A percentile compares a stretch with the other conserved stretches of the same genome.
These are phyloP conservation scores for Megalopta genalis DNA, from an alignment of 1,140 invertebrate genomes.

Conservation along the genomic window DNA sequence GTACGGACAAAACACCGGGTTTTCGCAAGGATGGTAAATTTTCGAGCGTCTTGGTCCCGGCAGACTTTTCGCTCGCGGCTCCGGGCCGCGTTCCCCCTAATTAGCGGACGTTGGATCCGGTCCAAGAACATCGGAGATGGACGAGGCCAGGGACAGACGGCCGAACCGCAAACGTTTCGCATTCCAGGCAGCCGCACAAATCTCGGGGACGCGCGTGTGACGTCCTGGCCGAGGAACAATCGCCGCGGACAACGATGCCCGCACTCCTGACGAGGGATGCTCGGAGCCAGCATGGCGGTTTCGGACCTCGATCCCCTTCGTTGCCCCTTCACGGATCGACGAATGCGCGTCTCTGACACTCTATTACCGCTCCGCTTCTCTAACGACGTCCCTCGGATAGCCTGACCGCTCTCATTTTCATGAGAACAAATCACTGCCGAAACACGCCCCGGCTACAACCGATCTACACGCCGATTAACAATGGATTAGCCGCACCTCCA, in stretches of 20 bases:
- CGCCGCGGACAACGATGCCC: constrained; percentile 47
- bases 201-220: constrained; percentile 64
- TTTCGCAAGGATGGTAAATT: no score
- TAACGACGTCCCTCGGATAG: not conserved
- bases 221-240: constrained; percentile 50
- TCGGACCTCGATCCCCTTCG: constrained; percentile 42
- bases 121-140: constrained; percentile 46
- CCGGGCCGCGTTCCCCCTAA: constrained; percentile 43
- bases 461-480: not conserved
- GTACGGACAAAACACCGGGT: no score
- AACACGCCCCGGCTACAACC: not conserved
- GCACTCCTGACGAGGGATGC: constrained; percentile 44
- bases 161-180: constrained; percentile 62
- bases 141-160: constrained; percentile 34
- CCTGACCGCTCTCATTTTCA: constrained; percentile 6
- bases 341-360: constrained; percentile 56
- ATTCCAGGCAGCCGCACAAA: constrained; percentile 68
- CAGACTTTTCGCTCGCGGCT: constrained; percentile 21
- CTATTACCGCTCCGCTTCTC: constrained; percentile 38
- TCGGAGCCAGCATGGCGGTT: constrained; percentile 47
- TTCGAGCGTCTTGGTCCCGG: not conserved
- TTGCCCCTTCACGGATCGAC: constrained; percentile 57
- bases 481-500: not conserved
- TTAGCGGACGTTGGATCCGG: constrained; percentile 51
- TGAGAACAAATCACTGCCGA: constrained; percentile 19